Conservation (phyloP, 1,140 invertebrate species). For the Drosophila mojavensis region DNA sequence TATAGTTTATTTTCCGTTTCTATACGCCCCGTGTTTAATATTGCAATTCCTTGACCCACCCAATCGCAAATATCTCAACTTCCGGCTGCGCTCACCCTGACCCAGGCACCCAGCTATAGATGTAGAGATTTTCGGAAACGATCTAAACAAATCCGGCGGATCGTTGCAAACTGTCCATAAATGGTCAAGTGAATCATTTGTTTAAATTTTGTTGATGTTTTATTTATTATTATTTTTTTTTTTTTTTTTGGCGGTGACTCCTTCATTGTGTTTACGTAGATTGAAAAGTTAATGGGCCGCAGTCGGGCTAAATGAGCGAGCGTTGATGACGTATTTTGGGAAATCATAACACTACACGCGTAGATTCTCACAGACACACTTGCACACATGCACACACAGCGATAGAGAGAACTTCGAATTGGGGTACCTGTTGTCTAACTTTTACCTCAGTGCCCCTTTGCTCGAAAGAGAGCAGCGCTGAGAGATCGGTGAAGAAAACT, state of each 20-base stretch:
- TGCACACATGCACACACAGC: not conserved
- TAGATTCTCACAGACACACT: conserved; percentile 33
- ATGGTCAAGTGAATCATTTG: conserved; percentile 81
- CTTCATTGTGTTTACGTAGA: conserved; percentile 66
- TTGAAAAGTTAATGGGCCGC: conserved; percentile 70
- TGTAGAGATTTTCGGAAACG: conserved; percentile 1
- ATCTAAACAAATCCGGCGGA: conserved; percentile 40
- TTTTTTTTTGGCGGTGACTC: conserved; percentile 46
- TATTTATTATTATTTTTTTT: not conserved
- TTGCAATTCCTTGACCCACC: conserved; percentile 13
- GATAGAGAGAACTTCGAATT: conserved; percentile 22
- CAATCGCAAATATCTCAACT: conserved; percentile 18
- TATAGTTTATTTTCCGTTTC: no score
- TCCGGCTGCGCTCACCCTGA: conserved; percentile 41
- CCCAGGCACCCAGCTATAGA: conserved; percentile 27
- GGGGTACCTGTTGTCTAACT: conserved; percentile 79
- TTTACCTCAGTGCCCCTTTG: conserved; percentile 57
- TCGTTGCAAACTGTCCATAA: conserved; percentile 61
- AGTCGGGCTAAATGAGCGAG: conserved; percentile 39
- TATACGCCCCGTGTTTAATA: no score
- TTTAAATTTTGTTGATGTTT: conserved; percentile 48
- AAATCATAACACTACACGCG: conserved; percentile 71
- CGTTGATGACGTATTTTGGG: conserved; percentile 78
- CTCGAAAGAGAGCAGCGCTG: conserved; percentile 18
- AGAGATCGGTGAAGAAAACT: conserved; percentile 34